Base-by-base conservation (phyloP, 2,888 invertebrate genomes). In the Drosophila prostipennis region DNA sequence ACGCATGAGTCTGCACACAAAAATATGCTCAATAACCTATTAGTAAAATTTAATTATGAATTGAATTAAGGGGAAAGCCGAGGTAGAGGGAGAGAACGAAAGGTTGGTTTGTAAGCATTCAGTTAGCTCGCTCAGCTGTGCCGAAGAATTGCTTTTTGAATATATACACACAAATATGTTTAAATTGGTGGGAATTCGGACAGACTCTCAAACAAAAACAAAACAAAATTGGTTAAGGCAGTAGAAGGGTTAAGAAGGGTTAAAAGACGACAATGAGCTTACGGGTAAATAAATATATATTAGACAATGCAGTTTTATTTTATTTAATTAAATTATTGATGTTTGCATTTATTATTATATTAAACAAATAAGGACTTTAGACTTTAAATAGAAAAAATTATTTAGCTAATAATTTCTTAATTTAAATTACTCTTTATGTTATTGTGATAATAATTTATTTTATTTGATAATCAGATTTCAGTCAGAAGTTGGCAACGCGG, bases 1-100 rank as follows among this genome's bases (percentile, higher is more conserved):
- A 67, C 54, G 73, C 67, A 43, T 58, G 52, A 36, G 42, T 60
- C 54, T 60, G 45, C 39, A 65, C 36, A 52, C 65, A 52, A 56
- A 72, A 76, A 72, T 53, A 36, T 54, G 32, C 16, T 39, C 59
- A 42, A 56, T 72, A 76, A 54, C 51, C 79, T 67, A 65, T 84
- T 79, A 68, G 63, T 14, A 14, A 55, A 58, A 67, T 45, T 49
- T 16, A 52, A 65, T 68, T 68, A 68, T 54, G 45, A 54, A 56
- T 40, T 56, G 40, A 69, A 57, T 68, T 51, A 54, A 19, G 34
- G 6, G 2, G 8, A 19, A 19, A 13, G 11, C 16, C n/a, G n/a
- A n/a, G n/a, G n/a, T n/a, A 58, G 1, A 39, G 1, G 10, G n/a
- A 19, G 32, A 8, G 10, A 19, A 26, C 1, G 26, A 26, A n/a